Base-by-base conservation (phyloP, 1,140 invertebrate genomes). In the Bactericera cockerelli region DNA sequence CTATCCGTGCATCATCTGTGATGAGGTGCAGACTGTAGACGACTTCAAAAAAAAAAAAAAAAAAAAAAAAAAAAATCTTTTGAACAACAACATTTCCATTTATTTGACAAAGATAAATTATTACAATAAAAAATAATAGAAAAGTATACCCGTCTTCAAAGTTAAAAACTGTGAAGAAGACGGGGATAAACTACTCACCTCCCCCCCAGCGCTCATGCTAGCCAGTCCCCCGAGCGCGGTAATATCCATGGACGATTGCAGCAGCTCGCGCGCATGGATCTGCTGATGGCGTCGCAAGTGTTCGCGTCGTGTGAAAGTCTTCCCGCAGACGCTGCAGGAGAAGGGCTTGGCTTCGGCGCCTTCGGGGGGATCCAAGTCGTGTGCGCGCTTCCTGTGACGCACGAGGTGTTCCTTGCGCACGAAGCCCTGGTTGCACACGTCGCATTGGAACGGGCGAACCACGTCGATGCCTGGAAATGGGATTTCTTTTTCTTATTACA, bases 251-350 rank as follows among this genome's bases (percentile, higher is more conserved):
- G 28, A 61, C 13, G 55, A 60, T 21, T 57, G 31, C 28, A 49
- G 31, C 16, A 59, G 33, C 53, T 63, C 59, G 55, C 60, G 49
- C 28, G 60, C 55, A 49, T 65, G 65, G 6, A 64, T 65, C 33
- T 58, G 38, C 31, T 64, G 57, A 63, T 68, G 67, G 16, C 66
- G 59, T 13, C 56, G 36, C 3, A 68, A 53, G 59, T 68, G 67
- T 59, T 67, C 66, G 31, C 65, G 61, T 13, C 67, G 59, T 1
- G 66, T 65, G 39, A 67, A 68, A 19, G 60, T 60, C 61, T 66
- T 68, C 6, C 54, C 53, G 54, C 72, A 74, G 6, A 69, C 42
- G 26, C 65, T 60, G 62, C 72, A 74, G 13, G 57, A 55, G 36
- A 65, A 64, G 24, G 63, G 62, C 61, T 63, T 66, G 1, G 63